Evolutionary conservation across 1,140 invertebrate genomes (phyloP).

Genomic region (Drosophila miranda): DNA sequence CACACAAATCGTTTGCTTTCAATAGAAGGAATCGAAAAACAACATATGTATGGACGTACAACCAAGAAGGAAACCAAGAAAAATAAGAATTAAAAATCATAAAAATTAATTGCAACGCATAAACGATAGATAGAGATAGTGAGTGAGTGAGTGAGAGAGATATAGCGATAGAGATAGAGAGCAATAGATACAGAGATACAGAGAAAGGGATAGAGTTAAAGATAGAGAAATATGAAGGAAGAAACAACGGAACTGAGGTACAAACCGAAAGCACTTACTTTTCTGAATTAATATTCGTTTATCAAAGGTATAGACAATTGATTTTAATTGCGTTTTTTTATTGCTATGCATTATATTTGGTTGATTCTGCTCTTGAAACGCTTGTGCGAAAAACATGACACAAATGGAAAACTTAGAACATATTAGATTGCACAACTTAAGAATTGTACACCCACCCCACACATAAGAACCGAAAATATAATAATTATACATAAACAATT

Average conservation of each 20-base stretch:
- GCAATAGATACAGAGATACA: slow-evolving; percentile 11
- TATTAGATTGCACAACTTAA: slow-evolving; percentile 31
- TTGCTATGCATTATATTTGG: slow-evolving; percentile 46
- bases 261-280: slow-evolving; percentile 75
- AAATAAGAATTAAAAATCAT: slow-evolving; percentile 42
- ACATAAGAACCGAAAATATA: slow-evolving; percentile 29
- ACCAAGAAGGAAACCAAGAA: slow-evolving; percentile 25
- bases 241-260: slow-evolving; percentile 61
- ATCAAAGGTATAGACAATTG: slow-evolving; percentile 58
- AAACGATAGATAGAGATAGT: slow-evolving; percentile 45
- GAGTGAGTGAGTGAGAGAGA: background rate
- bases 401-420: slow-evolving; percentile 57
- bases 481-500: slow-evolving; percentile 9
- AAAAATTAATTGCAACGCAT: slow-evolving; percentile 62
- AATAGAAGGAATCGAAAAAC: slow-evolving; percentile 33
- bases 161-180: slow-evolving; percentile 21
- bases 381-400: slow-evolving; percentile 60
- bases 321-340: slow-evolving; percentile 48
- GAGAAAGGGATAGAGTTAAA: slow-evolving; percentile 24
- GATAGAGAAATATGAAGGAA: slow-evolving; percentile 38
- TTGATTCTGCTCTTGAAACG: slow-evolving; percentile 33
- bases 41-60: slow-evolving; percentile 36
- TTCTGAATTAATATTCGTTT: slow-evolving; percentile 59
- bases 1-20: slow-evolving; percentile 53
- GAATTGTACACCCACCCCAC: no score